Conservation (phyloP, 1,140 invertebrate genomes). For the Diachasma alloeum region DNA sequence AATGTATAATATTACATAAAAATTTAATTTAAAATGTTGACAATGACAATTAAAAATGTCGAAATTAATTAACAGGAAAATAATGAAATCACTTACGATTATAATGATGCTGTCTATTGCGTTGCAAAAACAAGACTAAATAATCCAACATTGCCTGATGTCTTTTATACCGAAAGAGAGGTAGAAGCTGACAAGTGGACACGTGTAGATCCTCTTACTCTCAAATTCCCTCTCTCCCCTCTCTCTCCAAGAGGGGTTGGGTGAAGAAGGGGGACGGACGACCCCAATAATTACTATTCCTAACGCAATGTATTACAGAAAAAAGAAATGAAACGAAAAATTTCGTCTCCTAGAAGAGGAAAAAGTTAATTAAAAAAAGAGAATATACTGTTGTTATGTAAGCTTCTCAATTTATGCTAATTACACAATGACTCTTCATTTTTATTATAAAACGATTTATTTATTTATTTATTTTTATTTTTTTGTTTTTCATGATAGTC, state of each 20-base stretch:
- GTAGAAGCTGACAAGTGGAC: not conserved
- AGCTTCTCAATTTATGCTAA: not conserved
- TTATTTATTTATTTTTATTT: conserved; percentile 45
- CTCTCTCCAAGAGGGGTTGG: not conserved
- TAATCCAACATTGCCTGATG: not conserved
- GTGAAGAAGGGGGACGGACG: not conserved
- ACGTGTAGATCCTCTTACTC: conserved; percentile 11
- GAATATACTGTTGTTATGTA: not conserved
- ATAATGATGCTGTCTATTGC: not conserved
- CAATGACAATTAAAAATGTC: not conserved
- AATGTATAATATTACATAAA: too few relatives aligned
- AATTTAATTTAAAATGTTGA: not conserved
- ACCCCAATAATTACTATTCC: conserved; percentile 11
- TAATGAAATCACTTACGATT: not conserved
- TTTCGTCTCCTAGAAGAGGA: not conserved
- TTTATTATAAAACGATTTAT: conserved; percentile 4
- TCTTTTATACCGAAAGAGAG: not conserved
- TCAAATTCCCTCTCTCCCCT: not conserved
- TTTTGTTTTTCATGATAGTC: conserved; percentile 50
- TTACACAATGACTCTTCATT: not conserved
- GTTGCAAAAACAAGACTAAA: not conserved
- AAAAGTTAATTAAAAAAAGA: not conserved
- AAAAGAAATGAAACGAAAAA: not conserved
- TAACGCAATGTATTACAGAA: not conserved
- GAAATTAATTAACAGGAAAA: not conserved